Evolutionary conservation across 2,888 invertebrate species (phyloP).

Genomic region (Teleogryllus oceanicus): DNA sequence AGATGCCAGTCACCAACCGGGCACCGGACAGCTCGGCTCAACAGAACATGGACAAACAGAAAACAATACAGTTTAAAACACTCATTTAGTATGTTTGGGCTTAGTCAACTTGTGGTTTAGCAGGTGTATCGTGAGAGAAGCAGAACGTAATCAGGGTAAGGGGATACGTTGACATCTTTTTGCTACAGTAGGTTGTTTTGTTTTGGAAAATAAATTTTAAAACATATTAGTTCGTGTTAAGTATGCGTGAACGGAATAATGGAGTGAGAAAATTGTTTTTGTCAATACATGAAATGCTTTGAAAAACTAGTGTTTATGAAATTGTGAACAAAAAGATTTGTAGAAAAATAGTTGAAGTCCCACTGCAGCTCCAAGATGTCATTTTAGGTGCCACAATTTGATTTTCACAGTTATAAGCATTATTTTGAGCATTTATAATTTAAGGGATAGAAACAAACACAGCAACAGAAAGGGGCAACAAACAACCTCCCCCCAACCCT

Average conservation of each 20-base stretch:
- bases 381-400: background rate
- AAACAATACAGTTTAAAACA: constrained; percentile 3
- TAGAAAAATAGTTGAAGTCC: too few species aligned
- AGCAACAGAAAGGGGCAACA: background rate
- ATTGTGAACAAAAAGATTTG: too few species aligned
- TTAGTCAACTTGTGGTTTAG: background rate
- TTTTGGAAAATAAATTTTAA: too few species aligned
- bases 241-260: too few species aligned
- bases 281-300: too few species aligned
- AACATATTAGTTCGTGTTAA: too few species aligned
- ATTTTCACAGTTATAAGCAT: background rate
- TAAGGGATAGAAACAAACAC: background rate
- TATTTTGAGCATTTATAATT: background rate
- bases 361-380: too few species aligned
- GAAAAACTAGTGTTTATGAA: too few species aligned
- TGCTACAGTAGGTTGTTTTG: too few species aligned
- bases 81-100: background rate
- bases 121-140: background rate
- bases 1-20: constrained; percentile 30
- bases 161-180: background rate
- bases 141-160: background rate
- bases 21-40: background rate
- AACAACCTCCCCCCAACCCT: background rate
- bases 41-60: constrained; percentile 10
- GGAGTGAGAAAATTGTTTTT: too few species aligned